Evolutionary conservation across 2,113 vertebrate species (phyloP).

Genomic region (Terrapene triunguis): DNA sequence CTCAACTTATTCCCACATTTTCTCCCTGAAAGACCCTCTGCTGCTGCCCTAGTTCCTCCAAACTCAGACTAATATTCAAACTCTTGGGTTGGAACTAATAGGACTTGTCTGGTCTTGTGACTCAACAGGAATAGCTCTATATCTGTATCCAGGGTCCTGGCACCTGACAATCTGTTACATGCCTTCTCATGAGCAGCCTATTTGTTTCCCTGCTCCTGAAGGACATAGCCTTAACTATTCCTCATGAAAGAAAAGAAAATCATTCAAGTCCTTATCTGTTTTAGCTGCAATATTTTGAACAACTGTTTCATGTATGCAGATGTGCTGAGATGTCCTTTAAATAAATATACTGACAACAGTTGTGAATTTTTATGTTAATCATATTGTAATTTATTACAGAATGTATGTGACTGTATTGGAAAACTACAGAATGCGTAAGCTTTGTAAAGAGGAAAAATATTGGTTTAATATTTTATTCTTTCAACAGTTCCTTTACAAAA

Average conservation of each 20-base stretch:
- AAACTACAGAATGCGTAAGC: conserved; percentile 48
- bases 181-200: neutral
- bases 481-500: conserved; percentile 26
- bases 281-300: conserved; percentile 35
- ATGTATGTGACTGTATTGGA: conserved; percentile 53
- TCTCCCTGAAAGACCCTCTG: neutral
- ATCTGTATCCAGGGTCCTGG: neutral
- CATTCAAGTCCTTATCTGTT: neutral
- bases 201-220: neutral
- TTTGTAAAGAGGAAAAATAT: conserved; percentile 56
- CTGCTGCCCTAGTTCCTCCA: neutral
- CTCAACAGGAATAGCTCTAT: neutral
- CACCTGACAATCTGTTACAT: neutral
- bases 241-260: conserved; percentile 3
- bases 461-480: conserved; percentile 46
- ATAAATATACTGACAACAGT: conserved; percentile 46
- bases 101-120: neutral
- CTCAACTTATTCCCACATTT: neutral
- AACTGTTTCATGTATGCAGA: conserved; percentile 43
- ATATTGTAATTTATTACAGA: conserved; percentile 45
- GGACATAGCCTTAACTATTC: neutral
- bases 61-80: neutral
- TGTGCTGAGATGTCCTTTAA: conserved; percentile 24
- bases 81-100: neutral
- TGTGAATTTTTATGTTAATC: conserved; percentile 32